These are phyloP conservation scores for Leuciscus waleckii DNA, from an alignment of 2,797 vertebrate genomes.

Conservation along the genomic window DNA sequence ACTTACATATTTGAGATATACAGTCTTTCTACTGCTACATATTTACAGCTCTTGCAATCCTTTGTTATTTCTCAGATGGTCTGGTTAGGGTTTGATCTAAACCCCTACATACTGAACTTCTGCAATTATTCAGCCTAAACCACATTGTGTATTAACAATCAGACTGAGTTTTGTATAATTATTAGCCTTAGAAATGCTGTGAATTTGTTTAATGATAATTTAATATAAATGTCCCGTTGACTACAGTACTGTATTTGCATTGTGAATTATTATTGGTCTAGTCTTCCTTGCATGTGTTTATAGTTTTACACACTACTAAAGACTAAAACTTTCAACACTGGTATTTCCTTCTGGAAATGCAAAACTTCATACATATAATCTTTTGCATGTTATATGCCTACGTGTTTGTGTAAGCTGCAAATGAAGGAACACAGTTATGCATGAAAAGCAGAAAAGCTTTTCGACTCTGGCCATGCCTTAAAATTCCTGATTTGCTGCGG, in stretches of 20 bases:
- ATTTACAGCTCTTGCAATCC: neutral
- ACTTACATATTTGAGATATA: neutral
- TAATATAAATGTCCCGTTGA: neutral
- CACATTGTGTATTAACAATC: neutral
- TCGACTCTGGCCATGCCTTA: neutral
- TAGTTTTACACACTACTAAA: neutral
- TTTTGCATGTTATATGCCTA: neutral
- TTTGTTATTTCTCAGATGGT: neutral
- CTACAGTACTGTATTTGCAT: neutral
- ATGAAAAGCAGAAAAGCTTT: neutral
- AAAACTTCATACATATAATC: neutral
- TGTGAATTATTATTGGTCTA: neutral
- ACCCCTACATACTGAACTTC: neutral
- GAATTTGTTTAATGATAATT: neutral
- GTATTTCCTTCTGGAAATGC: neutral
- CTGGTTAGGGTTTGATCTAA: neutral
- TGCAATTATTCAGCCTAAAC: neutral
- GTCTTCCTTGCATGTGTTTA: neutral
- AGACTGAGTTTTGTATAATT: neutral
- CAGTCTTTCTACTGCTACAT: neutral
- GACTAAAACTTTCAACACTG: neutral
- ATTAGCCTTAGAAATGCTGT: too few species aligned
- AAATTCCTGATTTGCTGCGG: constrained; percentile 16
- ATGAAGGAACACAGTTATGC: neutral
- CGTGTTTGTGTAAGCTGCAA: neutral